Conservation (phyloP, 2,797 vertebrate genomes). For the Ibycter americanus region DNA sequence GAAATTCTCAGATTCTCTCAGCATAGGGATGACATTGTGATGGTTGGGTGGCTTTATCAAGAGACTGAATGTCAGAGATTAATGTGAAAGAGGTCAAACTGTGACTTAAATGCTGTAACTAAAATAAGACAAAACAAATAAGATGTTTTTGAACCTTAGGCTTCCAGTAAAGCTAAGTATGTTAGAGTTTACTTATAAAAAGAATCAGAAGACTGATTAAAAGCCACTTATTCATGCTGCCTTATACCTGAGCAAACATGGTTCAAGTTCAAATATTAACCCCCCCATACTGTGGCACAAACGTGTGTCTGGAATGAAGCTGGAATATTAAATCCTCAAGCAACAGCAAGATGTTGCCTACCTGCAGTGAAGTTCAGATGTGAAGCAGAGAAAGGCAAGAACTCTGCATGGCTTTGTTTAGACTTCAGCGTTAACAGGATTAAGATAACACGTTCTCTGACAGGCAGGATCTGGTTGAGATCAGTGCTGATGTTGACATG, state of each 20-base stretch:
- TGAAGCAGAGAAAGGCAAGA: not conserved
- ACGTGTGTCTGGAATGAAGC: not conserved
- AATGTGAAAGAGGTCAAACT: not conserved
- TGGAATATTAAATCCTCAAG: not conserved
- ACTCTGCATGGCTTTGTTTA: not conserved
- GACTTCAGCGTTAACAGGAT: not conserved
- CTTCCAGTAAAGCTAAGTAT: not conserved
- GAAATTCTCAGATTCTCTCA: not conserved
- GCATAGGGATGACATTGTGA: accelerated
- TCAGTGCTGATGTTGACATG: not conserved
- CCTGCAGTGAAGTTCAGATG: not conserved
- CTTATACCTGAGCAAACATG: not conserved
- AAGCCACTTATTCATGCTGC: not conserved
- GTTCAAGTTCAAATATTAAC: not conserved
- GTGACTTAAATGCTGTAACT: not conserved
- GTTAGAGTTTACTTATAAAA: not conserved
- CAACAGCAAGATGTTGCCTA: not conserved
- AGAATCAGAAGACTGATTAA: not conserved
- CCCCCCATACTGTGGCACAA: not conserved
- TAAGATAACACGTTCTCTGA: not conserved
- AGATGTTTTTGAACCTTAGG: not conserved
- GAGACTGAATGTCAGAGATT: not conserved
- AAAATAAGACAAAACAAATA: not conserved
- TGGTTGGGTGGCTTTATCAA: not conserved
- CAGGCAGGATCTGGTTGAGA: not conserved